Evolutionary conservation across 2,888 invertebrate genomes (phyloP), one percentile per base, ranked within the genome.

Genomic region (Pyrocoelia pectoralis): DNA sequence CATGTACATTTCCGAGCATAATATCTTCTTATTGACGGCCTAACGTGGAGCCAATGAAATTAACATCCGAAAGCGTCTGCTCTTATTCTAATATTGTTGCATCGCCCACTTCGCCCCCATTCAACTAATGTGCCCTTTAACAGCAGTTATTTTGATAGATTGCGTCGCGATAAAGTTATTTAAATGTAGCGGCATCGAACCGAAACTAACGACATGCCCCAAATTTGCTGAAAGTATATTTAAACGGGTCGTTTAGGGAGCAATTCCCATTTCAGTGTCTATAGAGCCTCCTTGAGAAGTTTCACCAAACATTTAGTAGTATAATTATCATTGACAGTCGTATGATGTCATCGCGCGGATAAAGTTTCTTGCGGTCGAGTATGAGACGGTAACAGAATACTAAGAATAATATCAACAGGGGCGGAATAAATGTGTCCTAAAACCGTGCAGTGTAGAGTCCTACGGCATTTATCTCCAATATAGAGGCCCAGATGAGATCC

Each of bases 401-500:
- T 61, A 60, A 58, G 28, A 60, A 56, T 60, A 65, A 60, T 53
- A 56, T 54, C 56, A 53, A 41, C 56, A 43, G 49, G 53, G 65
- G 56, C 52, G 56, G 58, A 66, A 65, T 62, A 60, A 64, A 67
- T 46, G 65, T 33, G 54, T 40, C 29, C 43, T 61, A 61, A 48
- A 64, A 49, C 59, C 56, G 60, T 60, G 58, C 66, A 68, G 64
- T 66, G 66, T 68, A 63, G 59, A 68, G 65, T 64, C 62, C 61
- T 66, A 51, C 66, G 60, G 61, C 68, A 66, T 66, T 65, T 63
- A 65, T 67, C 76, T 76, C 72, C 70, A 71, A 75, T 73, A 73
- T 74, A 74, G 71, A 70, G 72, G 68, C 71, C 73, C 73, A 74
- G 76, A 76, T 75, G 76, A 77, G 76, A 75, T 76, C 77, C 76